Conservation (phyloP, 2,797 vertebrate genomes). For the Simalia tracyae region DNA sequence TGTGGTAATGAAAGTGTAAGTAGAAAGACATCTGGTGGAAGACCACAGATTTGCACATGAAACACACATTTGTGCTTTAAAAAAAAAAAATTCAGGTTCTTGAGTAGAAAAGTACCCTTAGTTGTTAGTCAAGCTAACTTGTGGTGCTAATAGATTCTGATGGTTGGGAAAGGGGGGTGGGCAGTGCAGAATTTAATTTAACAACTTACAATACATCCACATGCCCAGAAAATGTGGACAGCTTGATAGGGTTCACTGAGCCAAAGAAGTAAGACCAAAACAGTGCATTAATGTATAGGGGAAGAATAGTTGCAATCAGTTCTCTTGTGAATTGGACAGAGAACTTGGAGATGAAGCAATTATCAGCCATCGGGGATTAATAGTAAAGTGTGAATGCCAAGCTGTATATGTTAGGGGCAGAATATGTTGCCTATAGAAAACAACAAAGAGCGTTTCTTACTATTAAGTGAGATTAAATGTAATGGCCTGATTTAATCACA, state of each 20-base stretch:
- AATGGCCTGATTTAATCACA: constrained; percentile 96
- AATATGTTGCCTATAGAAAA: constrained; percentile 91
- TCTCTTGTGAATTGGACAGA: constrained; percentile 91
- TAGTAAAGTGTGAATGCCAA: constrained; percentile 88
- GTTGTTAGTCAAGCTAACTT: constrained; percentile 77
- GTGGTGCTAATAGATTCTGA: constrained; percentile 76
- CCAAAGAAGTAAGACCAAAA: constrained; percentile 82
- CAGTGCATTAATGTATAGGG: constrained; percentile 83
- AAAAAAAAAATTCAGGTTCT: constrained; percentile 47
- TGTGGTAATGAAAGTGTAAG: constrained; percentile 46
- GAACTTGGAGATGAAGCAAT: constrained; percentile 91
- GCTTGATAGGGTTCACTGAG: constrained; percentile 87
- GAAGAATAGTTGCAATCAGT: constrained; percentile 83
- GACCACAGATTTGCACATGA: constrained; percentile 53
- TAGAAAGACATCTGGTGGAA: constrained; percentile 59
- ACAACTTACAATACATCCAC: constrained; percentile 91
- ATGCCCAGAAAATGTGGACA: constrained; percentile 95
- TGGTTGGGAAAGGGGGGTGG: constrained; percentile 65
- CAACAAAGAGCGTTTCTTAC: constrained; percentile 93
- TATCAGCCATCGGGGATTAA: constrained; percentile 91
- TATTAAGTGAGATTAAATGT: constrained; percentile 99
- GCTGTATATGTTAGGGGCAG: constrained; percentile 85
- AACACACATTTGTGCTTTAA: constrained; percentile 55
- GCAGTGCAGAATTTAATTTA: constrained; percentile 79
- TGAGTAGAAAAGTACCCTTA: constrained; percentile 70